These are phyloP conservation scores for Ganaspis sp. DNA, from an alignment of 1,140 invertebrate genomes.

Conservation along the genomic window DNA sequence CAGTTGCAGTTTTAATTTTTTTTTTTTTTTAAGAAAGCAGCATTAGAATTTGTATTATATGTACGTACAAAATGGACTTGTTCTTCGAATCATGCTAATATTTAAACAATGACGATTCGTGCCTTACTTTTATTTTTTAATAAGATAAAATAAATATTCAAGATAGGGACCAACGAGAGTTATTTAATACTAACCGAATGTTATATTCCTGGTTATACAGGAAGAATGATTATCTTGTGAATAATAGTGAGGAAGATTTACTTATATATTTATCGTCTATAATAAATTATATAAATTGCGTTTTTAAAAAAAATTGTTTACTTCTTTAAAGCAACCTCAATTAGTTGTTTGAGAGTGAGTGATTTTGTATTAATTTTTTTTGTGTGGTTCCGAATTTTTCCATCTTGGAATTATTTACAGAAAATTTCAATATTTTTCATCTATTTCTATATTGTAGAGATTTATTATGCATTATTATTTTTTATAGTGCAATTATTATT, in stretches of 20 bases:
- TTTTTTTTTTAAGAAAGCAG: constrained; percentile 2
- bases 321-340: neutral
- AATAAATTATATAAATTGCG: constrained; percentile 53
- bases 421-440: no score
- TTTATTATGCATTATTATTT: no score
- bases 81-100: constrained; percentile 18
- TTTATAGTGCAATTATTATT: no score
- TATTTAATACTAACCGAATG: constrained; percentile 53
- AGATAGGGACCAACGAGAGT: constrained; percentile 29
- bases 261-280: constrained; percentile 39
- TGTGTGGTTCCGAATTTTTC: neutral
- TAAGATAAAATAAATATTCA: neutral
- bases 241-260: constrained; percentile 27
- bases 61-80: neutral
- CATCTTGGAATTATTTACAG: neutral
- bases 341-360: neutral
- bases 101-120: constrained; percentile 31
- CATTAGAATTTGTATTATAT: constrained; percentile 9
- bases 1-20: no score
- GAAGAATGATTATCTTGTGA: constrained; percentile 55
- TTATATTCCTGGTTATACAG: constrained; percentile 64
- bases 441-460: no score
- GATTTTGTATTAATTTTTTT: neutral
- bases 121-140: constrained; percentile 35
- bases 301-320: constrained; percentile 33